Percentiles rank a stretch among this genome's conserved stretches.
These are phyloP conservation scores for Halesus radiatus DNA, from an alignment of 1,140 invertebrate species.

Conservation along the genomic window DNA sequence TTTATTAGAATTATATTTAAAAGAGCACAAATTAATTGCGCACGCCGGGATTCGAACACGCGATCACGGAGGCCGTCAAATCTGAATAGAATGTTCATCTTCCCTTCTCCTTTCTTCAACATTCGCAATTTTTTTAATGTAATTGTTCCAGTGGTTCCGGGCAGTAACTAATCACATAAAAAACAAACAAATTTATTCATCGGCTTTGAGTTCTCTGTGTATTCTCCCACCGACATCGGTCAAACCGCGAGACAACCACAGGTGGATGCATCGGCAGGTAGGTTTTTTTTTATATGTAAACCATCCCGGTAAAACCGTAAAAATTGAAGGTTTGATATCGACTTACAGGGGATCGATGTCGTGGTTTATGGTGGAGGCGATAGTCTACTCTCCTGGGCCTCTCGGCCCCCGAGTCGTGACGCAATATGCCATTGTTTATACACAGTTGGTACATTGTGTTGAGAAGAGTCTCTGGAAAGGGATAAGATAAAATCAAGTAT, in stretches of 20 bases:
- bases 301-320: constrained; percentile 32
- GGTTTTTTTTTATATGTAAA: constrained; percentile 27
- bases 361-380: constrained; percentile 4
- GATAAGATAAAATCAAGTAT: too few species aligned
- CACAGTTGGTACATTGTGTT: neutral
- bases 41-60: too few species aligned
- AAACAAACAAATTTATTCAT: neutral
- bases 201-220: neutral
- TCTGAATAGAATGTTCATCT: too few species aligned
- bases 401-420: neutral
- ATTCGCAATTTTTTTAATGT: too few species aligned
- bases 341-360: constrained; percentile 38
- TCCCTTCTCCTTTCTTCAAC: too few species aligned
- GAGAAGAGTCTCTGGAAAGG: too few species aligned
- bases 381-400: neutral
- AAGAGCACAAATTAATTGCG: too few species aligned
- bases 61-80: too few species aligned
- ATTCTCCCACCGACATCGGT: neutral
- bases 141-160: too few species aligned
- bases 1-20: too few species aligned
- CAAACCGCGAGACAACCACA: neutral
- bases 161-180: too few species aligned
- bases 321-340: constrained; percentile 42
- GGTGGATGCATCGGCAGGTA: constrained; percentile 9
- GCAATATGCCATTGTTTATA: constrained; percentile 7